Evolutionary conservation across 2,888 invertebrate species (phyloP), one percentile per base, ranked within the genome.

Genomic region (Polydrusus cervinus): DNA sequence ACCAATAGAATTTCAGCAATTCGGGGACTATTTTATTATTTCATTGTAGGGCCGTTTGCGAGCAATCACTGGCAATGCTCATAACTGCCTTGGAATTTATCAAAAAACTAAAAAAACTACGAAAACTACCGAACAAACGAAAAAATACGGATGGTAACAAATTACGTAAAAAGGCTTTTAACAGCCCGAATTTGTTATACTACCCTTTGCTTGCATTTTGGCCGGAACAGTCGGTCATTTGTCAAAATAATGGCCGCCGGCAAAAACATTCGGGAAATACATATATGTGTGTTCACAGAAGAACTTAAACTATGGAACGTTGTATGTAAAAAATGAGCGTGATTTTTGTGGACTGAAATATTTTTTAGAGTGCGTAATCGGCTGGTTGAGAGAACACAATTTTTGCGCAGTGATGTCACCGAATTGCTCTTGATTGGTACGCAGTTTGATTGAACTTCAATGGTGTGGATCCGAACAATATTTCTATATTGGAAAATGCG

Each of bases 141-240:
- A 64, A 64, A 57, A 57, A 65, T 38, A 49, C 66, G 16, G 65
- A 72, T 60, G 72, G 47, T 60, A 64, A 65, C 72, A 57, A 72
- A 72, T 72, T 72, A 60, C 61, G 14, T 53, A 65, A 72, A 71
- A 66, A 57, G 64, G 45, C 72, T 72, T 72, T 72, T 72, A 66
- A 71, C 66, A 72, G 72, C 72, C 30, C 66, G 40, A 72, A 72
- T 72, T 72, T 72, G 72, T 72, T 72, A 66, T 66, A 72, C 72
- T 65, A 66, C 60, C 72, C 72, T 57, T 43, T 72, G 72, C 57
- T 66, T 66, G 72, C 72, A 66, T 72, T 72, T 72, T 72, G 64
- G 65, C 47, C 34, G 60, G 60, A 72, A 66, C 66, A 60, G 43
- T 14, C 49, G 14, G 10, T 60, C 57, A 72, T 72, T 72, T 72